Evolutionary conservation across 2,888 invertebrate genomes (phyloP).

Genomic region (Serripes groenlandicus): DNA sequence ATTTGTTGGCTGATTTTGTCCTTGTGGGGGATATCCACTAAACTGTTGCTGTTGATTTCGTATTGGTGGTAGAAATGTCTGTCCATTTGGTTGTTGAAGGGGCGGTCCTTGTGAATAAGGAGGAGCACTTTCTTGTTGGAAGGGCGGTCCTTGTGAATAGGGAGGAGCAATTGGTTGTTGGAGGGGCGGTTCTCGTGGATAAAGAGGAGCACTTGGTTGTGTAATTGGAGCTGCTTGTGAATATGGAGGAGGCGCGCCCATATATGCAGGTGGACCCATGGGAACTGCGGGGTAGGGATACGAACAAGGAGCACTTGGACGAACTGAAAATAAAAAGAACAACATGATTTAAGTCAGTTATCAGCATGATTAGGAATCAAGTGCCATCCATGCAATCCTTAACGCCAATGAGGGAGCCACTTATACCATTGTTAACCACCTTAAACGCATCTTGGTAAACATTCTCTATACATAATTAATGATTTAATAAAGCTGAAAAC

Average conservation of each 20-base stretch:
- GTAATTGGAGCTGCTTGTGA: neutral
- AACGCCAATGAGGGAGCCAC: no score
- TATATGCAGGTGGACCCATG: neutral
- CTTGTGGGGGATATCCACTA: neutral
- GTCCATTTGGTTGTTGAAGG: neutral
- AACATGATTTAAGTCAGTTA: no score
- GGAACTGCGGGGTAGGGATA: no score
- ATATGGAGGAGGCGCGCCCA: slow-evolving; percentile 4
- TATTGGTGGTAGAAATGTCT: neutral
- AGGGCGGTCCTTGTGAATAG: slow-evolving; percentile 1
- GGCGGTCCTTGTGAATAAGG: slow-evolving; percentile 1
- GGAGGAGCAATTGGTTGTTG: neutral
- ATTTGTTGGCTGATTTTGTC: neutral
- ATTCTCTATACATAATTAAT: no score
- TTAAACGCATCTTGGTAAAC: no score
- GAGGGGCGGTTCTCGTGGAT: neutral
- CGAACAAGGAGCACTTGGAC: no score
- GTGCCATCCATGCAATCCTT: no score
- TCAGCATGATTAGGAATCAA: no score
- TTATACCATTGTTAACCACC: no score
- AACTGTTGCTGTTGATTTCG: neutral
- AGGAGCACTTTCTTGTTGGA: neutral
- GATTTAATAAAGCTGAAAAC: no score
- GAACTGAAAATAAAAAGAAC: no score
- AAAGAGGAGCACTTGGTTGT: neutral